Percentiles rank a stretch among this genome's conserved stretches.
phyloP scores from a whole-genome alignment of 2,797 vertebrate species.

The Limnodromus scolopaceus region DNA sequence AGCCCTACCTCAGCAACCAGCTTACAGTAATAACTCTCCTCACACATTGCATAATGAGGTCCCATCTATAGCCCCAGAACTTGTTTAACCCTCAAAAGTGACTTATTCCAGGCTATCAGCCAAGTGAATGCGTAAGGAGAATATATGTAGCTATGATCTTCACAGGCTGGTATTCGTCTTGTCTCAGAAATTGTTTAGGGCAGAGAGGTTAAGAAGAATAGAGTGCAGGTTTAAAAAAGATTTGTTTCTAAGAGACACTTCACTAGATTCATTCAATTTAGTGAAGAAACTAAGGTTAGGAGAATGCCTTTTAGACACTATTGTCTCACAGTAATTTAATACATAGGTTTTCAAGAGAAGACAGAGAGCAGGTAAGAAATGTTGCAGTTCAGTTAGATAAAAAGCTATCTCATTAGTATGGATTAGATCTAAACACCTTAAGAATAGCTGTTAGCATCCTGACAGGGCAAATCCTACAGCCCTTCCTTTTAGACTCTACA shows the following conservation, averaged over 20 bases:
- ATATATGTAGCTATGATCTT: conserved; percentile 34
- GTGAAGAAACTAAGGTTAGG: conserved; percentile 36
- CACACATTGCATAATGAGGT: conserved; percentile 31
- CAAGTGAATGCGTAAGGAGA: conserved; percentile 44
- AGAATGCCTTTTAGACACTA: conserved; percentile 13
- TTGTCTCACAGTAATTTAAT: conserved; percentile 34
- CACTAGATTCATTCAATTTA: conserved; percentile 48
- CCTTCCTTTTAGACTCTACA: background rate
- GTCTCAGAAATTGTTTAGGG: conserved; percentile 57
- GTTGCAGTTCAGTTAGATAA: background rate
- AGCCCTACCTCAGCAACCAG: background rate
- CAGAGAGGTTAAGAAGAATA: conserved; percentile 59
- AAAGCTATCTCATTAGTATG: conserved; percentile 31
- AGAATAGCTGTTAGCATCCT: background rate
- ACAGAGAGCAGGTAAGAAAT: conserved; percentile 6
- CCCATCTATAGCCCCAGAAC: background rate
- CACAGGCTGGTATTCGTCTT: conserved; percentile 34
- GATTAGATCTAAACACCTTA: conserved; percentile 26
- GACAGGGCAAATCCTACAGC: background rate
- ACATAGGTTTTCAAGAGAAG: background rate
- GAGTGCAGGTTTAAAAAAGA: conserved; percentile 60
- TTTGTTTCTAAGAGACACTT: conserved; percentile 59
- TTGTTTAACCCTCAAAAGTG: conserved; percentile 45
- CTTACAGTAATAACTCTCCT: background rate
- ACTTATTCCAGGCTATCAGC: conserved; percentile 66